phyloP scores from a whole-genome alignment of 2,113 vertebrate genomes.

The Eptatretus burgeri region DNA sequence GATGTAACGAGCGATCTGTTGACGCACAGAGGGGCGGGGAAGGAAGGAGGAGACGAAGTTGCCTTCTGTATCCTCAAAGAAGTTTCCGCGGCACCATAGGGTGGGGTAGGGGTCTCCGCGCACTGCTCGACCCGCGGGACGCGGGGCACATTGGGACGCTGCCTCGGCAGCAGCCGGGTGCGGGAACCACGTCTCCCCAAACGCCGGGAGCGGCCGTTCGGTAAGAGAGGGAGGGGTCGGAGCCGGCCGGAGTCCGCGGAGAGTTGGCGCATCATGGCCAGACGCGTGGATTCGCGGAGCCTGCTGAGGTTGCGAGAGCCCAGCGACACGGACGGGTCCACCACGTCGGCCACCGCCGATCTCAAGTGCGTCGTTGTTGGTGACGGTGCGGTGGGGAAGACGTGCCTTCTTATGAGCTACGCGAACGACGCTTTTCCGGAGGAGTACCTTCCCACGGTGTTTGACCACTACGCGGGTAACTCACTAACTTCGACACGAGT shows the following conservation, averaged over 20 bases:
- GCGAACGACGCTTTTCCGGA: conserved; percentile 39
- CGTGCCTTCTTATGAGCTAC: conserved; percentile 38
- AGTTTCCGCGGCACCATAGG: too few relatives aligned
- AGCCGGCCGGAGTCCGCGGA: neutral
- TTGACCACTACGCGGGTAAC: conserved; percentile 43
- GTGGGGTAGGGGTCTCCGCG: too few relatives aligned
- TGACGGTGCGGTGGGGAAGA: conserved; percentile 34
- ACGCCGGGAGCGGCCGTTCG: neutral
- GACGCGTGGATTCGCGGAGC: neutral
- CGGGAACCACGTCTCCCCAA: neutral
- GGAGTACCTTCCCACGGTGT: conserved; percentile 34
- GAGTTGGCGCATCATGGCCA: neutral
- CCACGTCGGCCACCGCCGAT: neutral
- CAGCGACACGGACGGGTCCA: neutral
- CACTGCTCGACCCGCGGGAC: too few relatives aligned
- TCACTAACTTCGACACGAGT: too few relatives aligned
- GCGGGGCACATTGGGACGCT: too few relatives aligned
- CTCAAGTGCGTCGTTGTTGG: conserved; percentile 38
- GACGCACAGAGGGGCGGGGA: too few relatives aligned
- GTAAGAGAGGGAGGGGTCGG: neutral
- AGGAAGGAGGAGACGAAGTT: too few relatives aligned
- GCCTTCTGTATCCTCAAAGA: too few relatives aligned
- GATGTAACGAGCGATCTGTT: too few relatives aligned
- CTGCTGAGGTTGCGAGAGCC: conserved; percentile 5
- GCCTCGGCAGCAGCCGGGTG: too few relatives aligned